Base-by-base conservation (phyloP, 1,140 invertebrate species). In the Aphidius ervi region DNA sequence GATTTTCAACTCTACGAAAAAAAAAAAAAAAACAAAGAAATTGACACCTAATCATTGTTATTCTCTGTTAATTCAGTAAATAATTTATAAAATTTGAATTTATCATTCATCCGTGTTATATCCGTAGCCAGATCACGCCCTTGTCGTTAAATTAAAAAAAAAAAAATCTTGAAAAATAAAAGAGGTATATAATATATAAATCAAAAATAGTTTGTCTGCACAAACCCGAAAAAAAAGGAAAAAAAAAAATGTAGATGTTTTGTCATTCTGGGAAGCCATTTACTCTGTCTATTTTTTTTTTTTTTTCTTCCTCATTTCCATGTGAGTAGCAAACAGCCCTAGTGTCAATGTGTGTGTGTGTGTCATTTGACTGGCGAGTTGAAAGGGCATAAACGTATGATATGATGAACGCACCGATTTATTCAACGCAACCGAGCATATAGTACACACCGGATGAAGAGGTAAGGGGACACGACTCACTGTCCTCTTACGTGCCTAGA, bases 221-320 rank as follows among this genome's bases (percentile, higher is more conserved):
- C 4, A 31, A 31, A 31, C 23, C 4, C 2, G 23, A 31, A 31
- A 31, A 16, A 49, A 37, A 37, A 52, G 49, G n/a, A n/a, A n/a
- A n/a, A 52, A 31, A 52, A 37, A 52, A 20, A 37, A 52, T 5
- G 1, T 16, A 49, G 42, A 65, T 64, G 67, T 70, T 72, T 72
- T 70, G 66, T 73, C 65, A 70, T 73, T 71, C 70, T 61, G 56
- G 67, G 69, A 72, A 70, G 65, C 59, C 41, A 59, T 62, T 61
- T 60, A 52, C 67, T 49, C 59, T 46, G 63, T 59, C 58, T 48
- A 9, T 43, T 31, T 31, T 31, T 31, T 31, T 31, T 31, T 31
- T 31, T 46, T 54, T 55, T 63, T 31, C 58, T 59, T 40, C 42
- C 20, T 56, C 20, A 47, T 48, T 42, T 37, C 23, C 23, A 31